Evolutionary conservation across 2,888 invertebrate species (phyloP), one percentile per base, ranked within the genome.

Genomic region (Yponomeuta plumbellus): DNA sequence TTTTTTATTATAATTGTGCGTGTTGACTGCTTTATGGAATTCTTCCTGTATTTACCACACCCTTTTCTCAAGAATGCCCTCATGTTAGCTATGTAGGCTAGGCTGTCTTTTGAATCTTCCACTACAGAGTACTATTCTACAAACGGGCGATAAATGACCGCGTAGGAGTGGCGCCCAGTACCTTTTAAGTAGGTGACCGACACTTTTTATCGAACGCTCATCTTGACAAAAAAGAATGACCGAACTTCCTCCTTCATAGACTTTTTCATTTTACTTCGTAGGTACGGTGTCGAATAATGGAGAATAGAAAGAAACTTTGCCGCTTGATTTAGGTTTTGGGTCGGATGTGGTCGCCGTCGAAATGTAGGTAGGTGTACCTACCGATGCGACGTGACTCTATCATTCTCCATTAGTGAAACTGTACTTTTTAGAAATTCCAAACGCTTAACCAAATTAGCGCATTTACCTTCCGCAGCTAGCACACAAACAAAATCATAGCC

Each of bases 271-370:
- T 61, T 22, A 22, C 40, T 63, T 63, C 22, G 44, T 52, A 52
- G 44, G 44, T 63, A 21, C 13, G 40, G 40, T 39, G 34, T 20
- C 62, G 22, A 63, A 44, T 63, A 20, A 40, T 63, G 17, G 44
- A 44, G 63, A 63, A 63, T 44, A 63, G 64, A 65, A 61, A 57
- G 58, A 52, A 52, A 40, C 21, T 26, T 66, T 58, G 63, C 56
- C 67, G 67, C 62, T 67, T 62, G n/a, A 63, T 63, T 67, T 62
- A 63, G 40, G 56, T 65, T 67, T 40, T 67, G 40, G 67, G 64
- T 66, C 67, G 67, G 67, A 67, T 64, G 67, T 66, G 63, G 66
- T 66, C 21, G 57, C 17, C 13, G 23, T 56, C 61, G 62, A 62
- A 66, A 59, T 64, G 65, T 20, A 63, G 52, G 44, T 17, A 21